phyloP scores from a whole-genome alignment of 2,888 invertebrate genomes.

The Cerceris ruficornis region DNA sequence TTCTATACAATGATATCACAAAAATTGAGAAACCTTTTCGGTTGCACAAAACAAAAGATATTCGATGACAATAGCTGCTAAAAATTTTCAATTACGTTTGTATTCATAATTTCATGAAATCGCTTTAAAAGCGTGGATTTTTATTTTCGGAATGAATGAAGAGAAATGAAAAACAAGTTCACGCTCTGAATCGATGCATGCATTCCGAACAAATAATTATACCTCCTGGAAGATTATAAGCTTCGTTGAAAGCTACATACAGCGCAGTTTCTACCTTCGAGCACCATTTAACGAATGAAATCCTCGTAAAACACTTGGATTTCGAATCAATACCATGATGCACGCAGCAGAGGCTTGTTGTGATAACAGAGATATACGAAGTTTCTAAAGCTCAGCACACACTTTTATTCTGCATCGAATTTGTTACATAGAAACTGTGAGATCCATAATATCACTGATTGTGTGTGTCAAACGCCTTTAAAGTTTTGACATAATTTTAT shows the following conservation, averaged over 20 bases:
- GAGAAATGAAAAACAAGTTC: slow-evolving; percentile 8
- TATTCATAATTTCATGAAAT: not conserved
- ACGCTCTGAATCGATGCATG: slow-evolving; percentile 14
- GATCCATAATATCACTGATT: too few relatives aligned
- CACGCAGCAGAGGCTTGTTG: not conserved
- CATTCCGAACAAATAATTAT: slow-evolving; percentile 15
- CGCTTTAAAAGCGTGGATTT: not conserved
- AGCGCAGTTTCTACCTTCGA: not conserved
- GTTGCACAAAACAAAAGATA: too few relatives aligned
- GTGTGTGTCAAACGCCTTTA: too few relatives aligned
- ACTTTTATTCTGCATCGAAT: too few relatives aligned
- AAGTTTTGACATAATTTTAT: too few relatives aligned
- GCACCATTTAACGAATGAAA: slow-evolving; percentile 17
- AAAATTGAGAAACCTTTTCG: too few relatives aligned
- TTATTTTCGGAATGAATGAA: not conserved
- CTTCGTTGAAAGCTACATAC: not conserved
- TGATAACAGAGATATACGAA: not conserved
- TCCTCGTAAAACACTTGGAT: slow-evolving; percentile 13
- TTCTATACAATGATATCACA: too few relatives aligned
- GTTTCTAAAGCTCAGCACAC: not conserved
- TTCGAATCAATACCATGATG: slow-evolving; percentile 13
- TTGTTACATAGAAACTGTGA: too few relatives aligned
- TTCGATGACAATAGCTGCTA: not conserved
- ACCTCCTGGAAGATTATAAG: slow-evolving; percentile 28
- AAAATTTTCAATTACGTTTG: not conserved